Evolutionary conservation across 2,888 invertebrate species (phyloP), one percentile per base, ranked within the genome.

Genomic region (Tortricodes alternella): DNA sequence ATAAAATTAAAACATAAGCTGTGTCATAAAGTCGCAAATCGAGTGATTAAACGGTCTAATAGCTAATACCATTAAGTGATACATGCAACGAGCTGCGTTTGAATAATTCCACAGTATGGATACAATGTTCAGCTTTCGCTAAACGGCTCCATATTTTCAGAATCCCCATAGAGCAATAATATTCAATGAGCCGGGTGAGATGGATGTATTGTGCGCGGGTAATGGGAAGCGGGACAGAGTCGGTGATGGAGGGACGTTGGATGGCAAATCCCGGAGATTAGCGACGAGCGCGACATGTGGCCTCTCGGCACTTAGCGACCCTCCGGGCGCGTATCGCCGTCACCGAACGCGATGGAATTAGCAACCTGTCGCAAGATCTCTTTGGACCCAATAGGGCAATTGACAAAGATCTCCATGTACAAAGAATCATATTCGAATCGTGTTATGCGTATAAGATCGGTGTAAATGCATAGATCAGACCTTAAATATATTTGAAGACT

Each of bases 121-220:
- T 86, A 90, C 89, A 89, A 88, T 89, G 87, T 89, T 86, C 83
- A 79, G 88, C 87, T 88, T 85, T 89, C 73, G 78, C 83, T 90
- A 90, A 90, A 89, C 89, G 90, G 86, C 82, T 89, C 87, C 90
- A 90, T 90, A 89, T 90, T 90, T 90, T 88, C 85, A 86, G 89
- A 89, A 90, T 90, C 90, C 90, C 90, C 78, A 89, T 85, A 88
- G 89, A 87, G 89, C 89, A 89, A 90, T 90, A 89, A 89, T 89
- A 89, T 89, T 88, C 89, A 89, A 89, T 89, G 88, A 85, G 85
- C 71, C 77, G 75, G 69, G 74, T 74, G 89, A 85, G 85, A 89
- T 74, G 74, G 79, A 76, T 75, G 75, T 79, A 85, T 77, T 70
- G 68, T 66, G 46, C 61, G 56, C 50, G 62, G 46, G 60, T 59